Percentiles rank a stretch among this genome's conserved stretches.
Conservation (phyloP, 2,888 invertebrate genomes). For the Philaethria dido region DNA sequence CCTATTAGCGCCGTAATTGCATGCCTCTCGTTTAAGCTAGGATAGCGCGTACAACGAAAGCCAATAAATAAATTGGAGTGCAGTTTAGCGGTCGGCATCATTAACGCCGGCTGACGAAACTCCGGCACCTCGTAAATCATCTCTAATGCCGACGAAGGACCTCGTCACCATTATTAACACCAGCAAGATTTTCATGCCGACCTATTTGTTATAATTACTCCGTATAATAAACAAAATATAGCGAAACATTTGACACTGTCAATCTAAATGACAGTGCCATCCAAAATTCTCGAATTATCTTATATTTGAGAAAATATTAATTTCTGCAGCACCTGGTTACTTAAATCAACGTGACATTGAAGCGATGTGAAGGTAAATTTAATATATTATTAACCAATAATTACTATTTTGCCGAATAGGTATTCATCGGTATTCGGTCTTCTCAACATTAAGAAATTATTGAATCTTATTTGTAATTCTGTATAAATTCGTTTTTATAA, state of each 20-base stretch:
- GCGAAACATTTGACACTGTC: slow-evolving; percentile 72
- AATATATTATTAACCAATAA: slow-evolving; percentile 6
- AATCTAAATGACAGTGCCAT: slow-evolving; percentile 60
- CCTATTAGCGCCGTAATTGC: slow-evolving; percentile 5
- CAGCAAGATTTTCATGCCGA: slow-evolving; percentile 54
- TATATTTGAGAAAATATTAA: slow-evolving; percentile 52
- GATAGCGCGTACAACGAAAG: slow-evolving; percentile 22
- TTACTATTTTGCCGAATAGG: not conserved
- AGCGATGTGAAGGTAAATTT: slow-evolving; percentile 47
- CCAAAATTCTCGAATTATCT: slow-evolving; percentile 43
- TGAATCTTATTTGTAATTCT: too few species aligned
- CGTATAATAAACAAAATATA: slow-evolving; percentile 67
- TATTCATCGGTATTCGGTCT: too few species aligned
- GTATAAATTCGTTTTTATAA: too few species aligned
- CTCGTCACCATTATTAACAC: slow-evolving; percentile 55
- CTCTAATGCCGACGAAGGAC: slow-evolving; percentile 52
- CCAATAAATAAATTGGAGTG: slow-evolving; percentile 64
- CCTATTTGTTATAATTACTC: slow-evolving; percentile 70
- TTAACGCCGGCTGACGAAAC: slow-evolving; percentile 58
- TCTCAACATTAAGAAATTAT: too few species aligned
- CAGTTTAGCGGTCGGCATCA: slow-evolving; percentile 57
- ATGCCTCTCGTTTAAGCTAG: not conserved
- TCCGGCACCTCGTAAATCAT: slow-evolving; percentile 63
- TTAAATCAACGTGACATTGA: slow-evolving; percentile 58
- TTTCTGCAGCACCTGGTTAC: slow-evolving; percentile 60